These are phyloP conservation scores for Cotesia typhae DNA, from an alignment of 1,140 invertebrate genomes.

Conservation along the genomic window DNA sequence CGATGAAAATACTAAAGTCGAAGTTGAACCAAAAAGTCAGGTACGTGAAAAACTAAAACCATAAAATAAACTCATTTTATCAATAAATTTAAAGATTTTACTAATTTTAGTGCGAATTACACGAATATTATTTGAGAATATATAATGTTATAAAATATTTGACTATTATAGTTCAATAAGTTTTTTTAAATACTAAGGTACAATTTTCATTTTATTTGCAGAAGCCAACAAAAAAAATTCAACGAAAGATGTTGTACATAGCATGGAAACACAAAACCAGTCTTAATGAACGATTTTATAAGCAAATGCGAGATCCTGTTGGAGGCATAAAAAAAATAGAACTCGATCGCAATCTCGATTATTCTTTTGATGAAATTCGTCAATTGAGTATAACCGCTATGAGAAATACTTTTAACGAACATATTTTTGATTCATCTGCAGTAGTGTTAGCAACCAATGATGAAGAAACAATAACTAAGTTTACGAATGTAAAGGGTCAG, in stretches of 20 bases:
- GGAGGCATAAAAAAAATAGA: conserved; percentile 6
- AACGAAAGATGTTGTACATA: background rate
- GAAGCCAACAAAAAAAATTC: background rate
- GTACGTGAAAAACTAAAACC: background rate
- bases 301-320: background rate
- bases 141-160: background rate
- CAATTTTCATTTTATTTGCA: background rate
- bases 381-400: background rate
- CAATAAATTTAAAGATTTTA: background rate
- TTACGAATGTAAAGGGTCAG: background rate
- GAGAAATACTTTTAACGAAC: background rate
- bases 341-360: background rate
- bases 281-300: background rate
- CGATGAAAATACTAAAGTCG: background rate
- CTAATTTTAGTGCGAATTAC: background rate
- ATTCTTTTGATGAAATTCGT: background rate
- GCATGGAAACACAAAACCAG: background rate
- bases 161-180: too few species aligned
- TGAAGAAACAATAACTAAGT: background rate
- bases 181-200: too few species aligned
- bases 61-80: background rate
- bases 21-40: background rate
- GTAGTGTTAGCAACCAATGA: background rate
- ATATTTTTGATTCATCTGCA: background rate
- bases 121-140: background rate